phyloP scores from a whole-genome alignment of 1,140 invertebrate genomes.

The Elymnias hypermnestra region DNA sequence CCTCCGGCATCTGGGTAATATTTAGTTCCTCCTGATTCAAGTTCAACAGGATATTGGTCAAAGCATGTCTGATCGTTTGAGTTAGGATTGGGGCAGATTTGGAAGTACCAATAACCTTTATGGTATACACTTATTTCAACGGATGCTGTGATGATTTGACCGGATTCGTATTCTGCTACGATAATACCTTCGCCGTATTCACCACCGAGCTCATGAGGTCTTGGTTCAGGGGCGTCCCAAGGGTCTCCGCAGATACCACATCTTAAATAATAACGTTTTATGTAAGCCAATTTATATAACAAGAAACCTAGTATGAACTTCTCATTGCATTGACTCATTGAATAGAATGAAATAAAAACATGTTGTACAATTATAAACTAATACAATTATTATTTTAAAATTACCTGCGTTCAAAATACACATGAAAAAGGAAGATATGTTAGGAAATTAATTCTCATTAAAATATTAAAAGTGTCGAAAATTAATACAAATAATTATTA shows the following conservation, averaged over 20 bases:
- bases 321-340: too few species aligned
- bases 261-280: too few species aligned
- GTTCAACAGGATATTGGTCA: conserved; percentile 80
- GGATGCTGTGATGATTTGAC: conserved; percentile 80
- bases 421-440: too few species aligned
- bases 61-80: conserved; percentile 84
- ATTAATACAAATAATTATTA: too few species aligned
- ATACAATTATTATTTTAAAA: too few species aligned
- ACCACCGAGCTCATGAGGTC: conserved; percentile 89
- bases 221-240: conserved; percentile 82
- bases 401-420: too few species aligned
- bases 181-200: conserved; percentile 86
- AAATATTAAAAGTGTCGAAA: too few species aligned
- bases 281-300: too few species aligned
- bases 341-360: too few species aligned
- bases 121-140: conserved; percentile 88
- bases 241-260: conserved; percentile 91
- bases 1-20: conserved; percentile 84
- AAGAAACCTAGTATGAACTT: too few species aligned
- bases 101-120: conserved; percentile 91
- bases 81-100: conserved; percentile 80
- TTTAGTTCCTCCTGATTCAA: conserved; percentile 68
- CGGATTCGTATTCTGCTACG: conserved; percentile 82
- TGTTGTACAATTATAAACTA: too few species aligned
- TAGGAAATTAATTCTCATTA: too few species aligned